A percentile compares a stretch with the other conserved stretches of the same genome.
These are phyloP conservation scores for Loris lydekkerianus DNA, from an alignment of 2,797 vertebrate species.

Conservation along the genomic window DNA sequence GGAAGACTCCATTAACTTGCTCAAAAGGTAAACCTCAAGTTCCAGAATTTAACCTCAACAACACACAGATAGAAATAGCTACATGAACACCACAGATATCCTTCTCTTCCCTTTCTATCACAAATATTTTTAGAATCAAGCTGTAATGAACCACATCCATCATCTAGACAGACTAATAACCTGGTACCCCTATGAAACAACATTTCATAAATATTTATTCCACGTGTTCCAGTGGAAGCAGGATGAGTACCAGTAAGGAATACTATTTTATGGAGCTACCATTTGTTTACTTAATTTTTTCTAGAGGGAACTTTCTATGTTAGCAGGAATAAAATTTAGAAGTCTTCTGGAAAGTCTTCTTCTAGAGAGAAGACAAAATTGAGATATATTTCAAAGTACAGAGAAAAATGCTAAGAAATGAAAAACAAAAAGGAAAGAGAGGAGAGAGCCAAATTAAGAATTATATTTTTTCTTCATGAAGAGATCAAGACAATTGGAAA, in stretches of 20 bases:
- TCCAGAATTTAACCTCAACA: not conserved
- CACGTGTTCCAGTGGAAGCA: not conserved
- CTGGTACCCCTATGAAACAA: not conserved
- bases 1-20: not conserved
- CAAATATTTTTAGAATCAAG: not conserved
- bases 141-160: not conserved
- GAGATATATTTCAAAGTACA: not conserved
- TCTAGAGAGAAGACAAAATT: not conserved
- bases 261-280: not conserved
- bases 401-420: not conserved
- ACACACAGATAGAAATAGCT: not conserved
- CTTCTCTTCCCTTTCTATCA: not conserved
- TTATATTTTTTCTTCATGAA: not conserved
- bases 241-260: not conserved
- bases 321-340: not conserved
- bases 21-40: not conserved
- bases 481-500: not conserved
- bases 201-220: not conserved
- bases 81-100: not conserved
- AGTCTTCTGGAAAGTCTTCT: not conserved
- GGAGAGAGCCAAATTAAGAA: not conserved
- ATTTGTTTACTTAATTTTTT: constrained; percentile 28
- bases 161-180: not conserved
- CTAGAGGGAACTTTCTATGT: not conserved
- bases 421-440: not conserved